Evolutionary conservation across 2,113 vertebrate genomes (phyloP).

Genomic region (Morone saxatilis): DNA sequence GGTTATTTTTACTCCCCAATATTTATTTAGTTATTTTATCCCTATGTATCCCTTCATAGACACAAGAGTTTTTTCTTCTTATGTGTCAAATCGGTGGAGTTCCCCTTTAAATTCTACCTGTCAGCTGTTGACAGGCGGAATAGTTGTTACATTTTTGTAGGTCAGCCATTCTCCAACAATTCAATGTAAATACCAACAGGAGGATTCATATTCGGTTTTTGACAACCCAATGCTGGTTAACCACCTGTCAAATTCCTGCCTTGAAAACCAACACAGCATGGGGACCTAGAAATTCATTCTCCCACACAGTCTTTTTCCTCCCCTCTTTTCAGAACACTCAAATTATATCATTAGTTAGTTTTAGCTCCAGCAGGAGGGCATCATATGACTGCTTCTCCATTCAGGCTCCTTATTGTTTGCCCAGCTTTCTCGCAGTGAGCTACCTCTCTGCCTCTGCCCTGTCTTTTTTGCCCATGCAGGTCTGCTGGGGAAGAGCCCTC

Average conservation of each 20-base stretch:
- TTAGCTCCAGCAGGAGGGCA: conserved; percentile 35
- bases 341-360: conserved; percentile 39
- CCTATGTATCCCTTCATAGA: not conserved
- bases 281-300: not conserved
- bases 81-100: not conserved
- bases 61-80: not conserved
- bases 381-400: conserved; percentile 39
- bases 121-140: conserved; percentile 12
- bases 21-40: not conserved
- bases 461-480: conserved; percentile 43
- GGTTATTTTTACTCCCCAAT: not conserved
- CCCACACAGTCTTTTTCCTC: not conserved
- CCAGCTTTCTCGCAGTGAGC: not conserved
- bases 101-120: not conserved
- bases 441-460: conserved; percentile 37
- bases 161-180: not conserved
- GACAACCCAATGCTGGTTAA: conserved; percentile 37
- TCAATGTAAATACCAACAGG: not conserved
- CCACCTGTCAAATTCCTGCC: conserved; percentile 47
- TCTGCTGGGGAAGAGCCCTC: conserved; percentile 66
- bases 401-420: conserved; percentile 41
- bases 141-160: not conserved
- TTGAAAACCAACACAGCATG: not conserved
- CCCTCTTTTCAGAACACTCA: conserved; percentile 5
- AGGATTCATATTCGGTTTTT: conserved; percentile 13